Base-by-base conservation (phyloP, 1,140 invertebrate genomes). In the Orussus abietinus region DNA sequence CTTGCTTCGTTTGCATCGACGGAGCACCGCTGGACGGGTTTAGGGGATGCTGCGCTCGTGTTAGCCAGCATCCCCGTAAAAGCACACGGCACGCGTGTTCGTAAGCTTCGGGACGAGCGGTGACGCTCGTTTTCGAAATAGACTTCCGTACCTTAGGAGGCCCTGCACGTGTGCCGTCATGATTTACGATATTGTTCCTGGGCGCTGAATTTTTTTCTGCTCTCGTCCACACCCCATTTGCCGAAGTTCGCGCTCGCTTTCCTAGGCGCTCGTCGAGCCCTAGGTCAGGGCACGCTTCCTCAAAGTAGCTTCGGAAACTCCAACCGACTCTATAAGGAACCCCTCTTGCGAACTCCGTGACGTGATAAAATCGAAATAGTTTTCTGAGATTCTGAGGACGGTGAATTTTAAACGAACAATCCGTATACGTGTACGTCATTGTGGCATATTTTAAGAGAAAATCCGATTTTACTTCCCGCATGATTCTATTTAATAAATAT, bases 161-260 rank as follows among this genome's bases (percentile, higher is more conserved):
- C 29, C 12, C 37, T 17, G 9, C 30, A 12, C 21, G 9, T 26
- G 11, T 37, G 42, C 21, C 36, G 42, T 42, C 33, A 29, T 49
- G 28, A 22, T 54, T 55, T 44, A 51, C 26, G 47, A 47, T 55
- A 55, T 55, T 54, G 46, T 50, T 54, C n/a, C 43, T 50, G 44
- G 29, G 42, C 46, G 13, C 26, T 15, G 6, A 2, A 3, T 14
- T 19, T 21, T 15, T 39, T 29, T 42, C 13, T 31, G 37, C 20
- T 38, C 15, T 6, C 5, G 15, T 39, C 26, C 43, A 44, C 30
- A 45, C 35, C 1, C 35, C 3, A 19, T 6, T 31, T 14, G 25
- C 3, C 5, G 10, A 21, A 3, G 35, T 38, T 10, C 19, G 15
- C n/a, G n/a, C n/a, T n/a, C n/a, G n/a, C n/a, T n/a, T n/a, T n/a